Base-by-base conservation (phyloP, 23 tunicate genomes). In the Ciona savignyi region DNA sequence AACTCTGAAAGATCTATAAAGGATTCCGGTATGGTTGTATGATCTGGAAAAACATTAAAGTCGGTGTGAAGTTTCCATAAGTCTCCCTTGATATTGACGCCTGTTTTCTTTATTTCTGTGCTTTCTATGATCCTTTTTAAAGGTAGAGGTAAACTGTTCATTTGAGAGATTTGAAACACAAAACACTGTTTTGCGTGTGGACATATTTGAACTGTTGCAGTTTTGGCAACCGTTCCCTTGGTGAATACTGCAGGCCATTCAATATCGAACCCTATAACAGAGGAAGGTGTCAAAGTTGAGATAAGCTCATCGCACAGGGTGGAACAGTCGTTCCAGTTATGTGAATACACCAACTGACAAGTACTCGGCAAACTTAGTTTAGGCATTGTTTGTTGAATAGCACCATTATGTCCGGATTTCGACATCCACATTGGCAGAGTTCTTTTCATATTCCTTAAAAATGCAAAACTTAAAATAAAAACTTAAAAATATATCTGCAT, bases 131-230 rank as follows among this genome's bases (percentile, higher is more conserved):
- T 32, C 20, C 27, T 28, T 62, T 70, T 74, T 24, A 90, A 62
- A 1, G 78, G 68, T n/a, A 1, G 4, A 27, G 97, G 97, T 2
- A 90, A 1, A 0, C 15, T n/a, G 1, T 65, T 75, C 68, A 90
- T 90, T 48, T 87, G 69, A 2, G 89, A 90, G 1, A 90, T 20
- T 27, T 90, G 97, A 75, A 90, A 90, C 1, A 90, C 63, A 62
- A 68, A 90, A 63, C 85, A 79, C 27, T 71, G 30, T 62, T 68
- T 68, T 0, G 28, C 11, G 25, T 74, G 35, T 30, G 70, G 22
- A 56, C 96, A 88, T 20, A 88, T 24, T 70, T 88, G 96, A 0
- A 88, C 25, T 24, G 82, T 83, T 29, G 96, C 96, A 34, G 78
- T 56, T 63, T 70, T 75, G 2, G 34, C 32, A 61, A 49, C 51